Conservation (phyloP, 2,797 vertebrate genomes). For the Acanthurus leucopareius region DNA sequence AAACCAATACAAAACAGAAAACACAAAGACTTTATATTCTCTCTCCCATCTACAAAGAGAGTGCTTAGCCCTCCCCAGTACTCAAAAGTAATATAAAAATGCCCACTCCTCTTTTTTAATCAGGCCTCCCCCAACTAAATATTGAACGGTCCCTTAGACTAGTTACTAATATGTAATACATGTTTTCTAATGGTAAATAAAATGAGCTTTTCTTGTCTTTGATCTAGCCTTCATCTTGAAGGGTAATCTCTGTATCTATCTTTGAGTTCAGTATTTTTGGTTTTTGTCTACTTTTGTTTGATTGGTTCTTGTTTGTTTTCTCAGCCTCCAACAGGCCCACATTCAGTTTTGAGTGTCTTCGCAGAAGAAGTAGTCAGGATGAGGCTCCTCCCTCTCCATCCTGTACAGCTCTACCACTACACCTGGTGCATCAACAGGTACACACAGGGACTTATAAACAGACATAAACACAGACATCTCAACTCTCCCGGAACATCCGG, state of each 20-base stretch:
- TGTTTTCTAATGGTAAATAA: background rate
- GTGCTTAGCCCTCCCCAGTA: too few species aligned
- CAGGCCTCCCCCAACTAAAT: too few species aligned
- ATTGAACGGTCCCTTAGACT: background rate
- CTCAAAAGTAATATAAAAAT: too few species aligned
- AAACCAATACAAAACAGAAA: too few species aligned
- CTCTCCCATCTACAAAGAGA: too few species aligned
- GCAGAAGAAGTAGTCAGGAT: constrained; percentile 91
- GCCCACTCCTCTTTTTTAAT: too few species aligned
- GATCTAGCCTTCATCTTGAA: background rate
- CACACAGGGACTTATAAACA: constrained; percentile 15
- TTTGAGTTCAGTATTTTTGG: background rate
- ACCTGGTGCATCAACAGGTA: constrained; percentile 90
- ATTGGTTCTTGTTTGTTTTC: constrained; percentile 21
- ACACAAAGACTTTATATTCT: too few species aligned
- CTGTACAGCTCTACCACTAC: constrained; percentile 91
- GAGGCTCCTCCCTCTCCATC: constrained; percentile 86
- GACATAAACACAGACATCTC: constrained; percentile 3
- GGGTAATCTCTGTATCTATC: background rate
- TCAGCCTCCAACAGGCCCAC: constrained; percentile 90
- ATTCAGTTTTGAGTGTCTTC: constrained; percentile 96
- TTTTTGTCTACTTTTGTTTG: background rate
- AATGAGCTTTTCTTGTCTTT: background rate
- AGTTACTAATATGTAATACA: background rate
- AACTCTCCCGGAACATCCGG: too few species aligned